Percentiles rank a stretch among this genome's conserved stretches.
Evolutionary conservation across 2,888 invertebrate genomes (phyloP).

Genomic region (Stenotaenia linearis): DNA sequence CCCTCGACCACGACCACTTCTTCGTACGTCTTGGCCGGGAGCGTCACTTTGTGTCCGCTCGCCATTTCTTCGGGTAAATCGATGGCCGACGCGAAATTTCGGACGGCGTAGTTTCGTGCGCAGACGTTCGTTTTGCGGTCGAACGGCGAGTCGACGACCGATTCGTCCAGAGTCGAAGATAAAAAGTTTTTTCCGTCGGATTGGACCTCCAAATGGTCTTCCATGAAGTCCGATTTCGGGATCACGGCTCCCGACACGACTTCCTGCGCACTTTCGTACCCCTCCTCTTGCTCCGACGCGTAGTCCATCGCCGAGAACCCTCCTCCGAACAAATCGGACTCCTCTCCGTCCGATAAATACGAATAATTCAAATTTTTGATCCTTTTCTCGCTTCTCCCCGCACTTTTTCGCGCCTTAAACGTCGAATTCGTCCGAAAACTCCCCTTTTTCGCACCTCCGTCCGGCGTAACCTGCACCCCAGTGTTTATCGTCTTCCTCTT

Average conservation of each 20-base stretch:
- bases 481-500: constrained; percentile 29
- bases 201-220: constrained; percentile 36
- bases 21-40: constrained; percentile 32
- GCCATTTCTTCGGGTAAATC: constrained; percentile 30
- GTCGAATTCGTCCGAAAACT: neutral
- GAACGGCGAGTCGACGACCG: constrained; percentile 30
- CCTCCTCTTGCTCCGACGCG: constrained; percentile 36
- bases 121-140: neutral
- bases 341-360: neutral
- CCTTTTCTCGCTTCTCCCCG: neutral
- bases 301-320: constrained; percentile 35
- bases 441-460: neutral
- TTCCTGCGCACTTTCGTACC: constrained; percentile 30
- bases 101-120: neutral
- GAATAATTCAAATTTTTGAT: neutral
- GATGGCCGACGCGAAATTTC: neutral
- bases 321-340: constrained; percentile 28
- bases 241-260: constrained; percentile 20
- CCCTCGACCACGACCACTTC: constrained; percentile 33
- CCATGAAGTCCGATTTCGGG: constrained; percentile 35
- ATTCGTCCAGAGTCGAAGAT: constrained; percentile 34
- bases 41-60: constrained; percentile 27
- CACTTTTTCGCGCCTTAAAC: neutral
- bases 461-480: constrained; percentile 32
- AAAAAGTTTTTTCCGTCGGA: constrained; percentile 26